phyloP scores from a whole-genome alignment of 23 tunicate species.

The Aplidium turbinatum region DNA sequence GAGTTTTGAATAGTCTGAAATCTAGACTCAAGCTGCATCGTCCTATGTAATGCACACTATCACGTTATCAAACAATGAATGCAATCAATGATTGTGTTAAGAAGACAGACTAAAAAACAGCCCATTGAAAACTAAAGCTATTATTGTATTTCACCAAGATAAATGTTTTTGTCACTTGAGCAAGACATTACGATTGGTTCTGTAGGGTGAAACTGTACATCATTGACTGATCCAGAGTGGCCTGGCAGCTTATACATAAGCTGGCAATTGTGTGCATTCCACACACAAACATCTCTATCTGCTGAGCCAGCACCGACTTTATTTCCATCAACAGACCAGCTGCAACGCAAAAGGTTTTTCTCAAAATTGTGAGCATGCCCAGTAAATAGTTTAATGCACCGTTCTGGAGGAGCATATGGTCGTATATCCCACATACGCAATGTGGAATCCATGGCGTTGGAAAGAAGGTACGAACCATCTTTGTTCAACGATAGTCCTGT shows the following conservation, averaged over 20 bases:
- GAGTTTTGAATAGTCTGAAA: no score
- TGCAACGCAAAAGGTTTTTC: constrained; percentile 83
- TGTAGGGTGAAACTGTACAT: constrained; percentile 92
- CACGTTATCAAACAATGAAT: no score
- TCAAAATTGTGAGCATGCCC: constrained; percentile 94
- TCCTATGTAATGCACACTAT: no score
- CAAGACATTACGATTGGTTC: constrained; percentile 92
- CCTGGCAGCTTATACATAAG: constrained; percentile 92
- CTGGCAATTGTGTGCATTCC: constrained; percentile 54
- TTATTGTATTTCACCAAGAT: constrained; percentile 69
- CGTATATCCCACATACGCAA: constrained; percentile 90
- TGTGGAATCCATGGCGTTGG: constrained; percentile 96
- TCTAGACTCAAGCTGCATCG: no score
- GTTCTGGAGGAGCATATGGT: constrained; percentile 84
- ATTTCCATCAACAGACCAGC: constrained; percentile 92
- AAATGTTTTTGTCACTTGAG: constrained; percentile 87
- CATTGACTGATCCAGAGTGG: constrained; percentile 92
- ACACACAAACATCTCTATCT: constrained; percentile 81
- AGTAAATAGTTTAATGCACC: constrained; percentile 64
- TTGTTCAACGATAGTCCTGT: constrained; percentile 66
- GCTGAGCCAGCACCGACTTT: constrained; percentile 89
- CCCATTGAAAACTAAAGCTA: no score
- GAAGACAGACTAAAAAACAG: no score
- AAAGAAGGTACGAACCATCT: constrained; percentile 68
- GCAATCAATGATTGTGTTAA: no score